Conservation (phyloP, 2,113 vertebrate genomes). For the Lynx canadensis region DNA sequence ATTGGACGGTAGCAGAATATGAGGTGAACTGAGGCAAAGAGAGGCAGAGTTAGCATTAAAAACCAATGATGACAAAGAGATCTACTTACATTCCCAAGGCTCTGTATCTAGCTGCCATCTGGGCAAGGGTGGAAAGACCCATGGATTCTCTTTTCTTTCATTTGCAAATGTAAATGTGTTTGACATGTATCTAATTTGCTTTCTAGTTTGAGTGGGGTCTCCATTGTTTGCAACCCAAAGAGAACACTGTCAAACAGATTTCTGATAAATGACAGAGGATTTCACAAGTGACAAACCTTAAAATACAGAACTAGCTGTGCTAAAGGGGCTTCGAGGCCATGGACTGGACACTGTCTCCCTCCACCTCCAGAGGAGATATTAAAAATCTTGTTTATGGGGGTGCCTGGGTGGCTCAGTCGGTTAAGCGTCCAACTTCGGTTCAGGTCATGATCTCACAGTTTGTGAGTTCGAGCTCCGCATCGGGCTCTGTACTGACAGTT, state of each 20-base stretch:
- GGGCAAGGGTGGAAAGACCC: neutral
- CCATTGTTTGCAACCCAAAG: neutral
- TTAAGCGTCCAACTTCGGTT: no score
- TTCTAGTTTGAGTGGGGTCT: neutral
- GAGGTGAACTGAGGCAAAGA: neutral
- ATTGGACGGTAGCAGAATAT: neutral
- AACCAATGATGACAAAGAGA: neutral
- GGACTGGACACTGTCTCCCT: accelerated
- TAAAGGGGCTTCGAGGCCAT: neutral
- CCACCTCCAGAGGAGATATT: neutral
- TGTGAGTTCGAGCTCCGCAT: no score
- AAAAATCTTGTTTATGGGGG: neutral
- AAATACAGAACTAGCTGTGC: neutral
- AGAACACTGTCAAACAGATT: neutral
- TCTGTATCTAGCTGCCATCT: accelerated
- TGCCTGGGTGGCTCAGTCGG: no score
- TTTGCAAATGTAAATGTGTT: neutral
- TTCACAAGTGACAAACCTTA: neutral
- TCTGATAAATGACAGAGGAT: neutral
- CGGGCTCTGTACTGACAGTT: no score
- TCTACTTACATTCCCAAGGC: neutral
- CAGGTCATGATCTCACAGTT: no score
- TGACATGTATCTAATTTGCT: neutral
- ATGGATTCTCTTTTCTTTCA: neutral
- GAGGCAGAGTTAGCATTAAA: no score